Conservation (phyloP, 2,888 invertebrate genomes). For the Eristalis intricaria region DNA sequence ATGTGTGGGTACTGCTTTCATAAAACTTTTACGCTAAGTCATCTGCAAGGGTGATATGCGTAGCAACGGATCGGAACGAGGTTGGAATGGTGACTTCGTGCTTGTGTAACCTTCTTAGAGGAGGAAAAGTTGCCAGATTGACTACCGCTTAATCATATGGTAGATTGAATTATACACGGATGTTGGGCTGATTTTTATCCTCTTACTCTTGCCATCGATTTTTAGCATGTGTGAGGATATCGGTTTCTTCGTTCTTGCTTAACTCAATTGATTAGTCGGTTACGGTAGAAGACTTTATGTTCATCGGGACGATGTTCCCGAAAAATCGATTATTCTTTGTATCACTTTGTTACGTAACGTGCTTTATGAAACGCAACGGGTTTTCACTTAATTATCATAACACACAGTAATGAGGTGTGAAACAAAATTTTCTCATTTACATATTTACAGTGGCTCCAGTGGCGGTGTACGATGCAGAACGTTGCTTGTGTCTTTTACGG, state of each 20-base stretch:
- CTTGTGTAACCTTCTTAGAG: constrained; percentile 21
- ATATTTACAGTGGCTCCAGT: not conserved
- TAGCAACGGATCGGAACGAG: constrained; percentile 18
- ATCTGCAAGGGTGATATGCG: constrained; percentile 31
- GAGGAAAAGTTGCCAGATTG: constrained; percentile 51
- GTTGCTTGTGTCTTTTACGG: not conserved
- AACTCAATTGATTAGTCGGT: constrained; percentile 49
- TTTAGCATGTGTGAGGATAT: constrained; percentile 9
- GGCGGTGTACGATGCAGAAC: not conserved
- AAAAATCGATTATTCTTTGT: constrained; percentile 47
- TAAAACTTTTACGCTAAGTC: constrained; percentile 42
- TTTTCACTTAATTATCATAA: constrained; percentile 17
- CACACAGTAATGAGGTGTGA: constrained; percentile 28
- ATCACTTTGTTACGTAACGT: constrained; percentile 19
- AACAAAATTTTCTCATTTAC: not conserved
- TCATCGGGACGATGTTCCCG: constrained; percentile 35
- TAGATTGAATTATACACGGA: constrained; percentile 56
- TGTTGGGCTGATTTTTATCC: constrained; percentile 31
- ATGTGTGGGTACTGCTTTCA: not conserved
- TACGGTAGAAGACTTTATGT: constrained; percentile 22
- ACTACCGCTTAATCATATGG: constrained; percentile 55
- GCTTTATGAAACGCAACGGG: not conserved
- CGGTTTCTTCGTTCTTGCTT: constrained; percentile 20
- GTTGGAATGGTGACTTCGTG: constrained; percentile 42
- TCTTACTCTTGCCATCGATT: not conserved